Base-by-base conservation (phyloP, 2,888 invertebrate genomes). In the Eulithis testata region DNA sequence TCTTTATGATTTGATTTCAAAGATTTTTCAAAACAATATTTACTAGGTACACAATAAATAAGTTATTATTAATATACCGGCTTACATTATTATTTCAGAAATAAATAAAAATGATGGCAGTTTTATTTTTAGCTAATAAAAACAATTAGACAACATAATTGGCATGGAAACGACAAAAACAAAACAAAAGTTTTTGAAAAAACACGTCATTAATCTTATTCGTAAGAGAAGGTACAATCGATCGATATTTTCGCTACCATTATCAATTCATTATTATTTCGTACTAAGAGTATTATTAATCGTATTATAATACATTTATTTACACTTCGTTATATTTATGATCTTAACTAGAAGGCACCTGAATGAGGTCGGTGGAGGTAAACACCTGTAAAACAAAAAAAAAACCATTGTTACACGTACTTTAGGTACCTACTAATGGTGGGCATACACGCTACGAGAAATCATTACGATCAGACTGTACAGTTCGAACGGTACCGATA, bases 281-380 rank as follows among this genome's bases (percentile, higher is more conserved):
- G 79, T 73, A 71, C 72, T 71, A 80, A 80, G 83, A 86, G 82
- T 88, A 86, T 85, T 87, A 83, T 82, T 82, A 82, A 58, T 57
- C 69, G 72, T 82, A 79, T 80, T 90, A 90, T 88, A 74, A 84
- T 91, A 90, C 89, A 91, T 86, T 78, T 91, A 91, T 91, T 84
- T 91, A 91, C 91, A 91, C 70, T 68, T 85, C 85, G 86, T 86
- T 85, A 81, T 73, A 71, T 76, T 74, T 79, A 85, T 81, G 80
- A 79, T 84, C 87, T 90, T 85, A 81, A 85, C 87, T 91, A 89
- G 90, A 92, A 92, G 92, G 93, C 92, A 93, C 92, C 93, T 86
- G 87, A 85, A 86, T 91, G 91, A 91, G 92, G 91, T 91, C 91
- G 92, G 92, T 91, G 92, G 92, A 90, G 91, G 86, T 87, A 76